phyloP scores from a whole-genome alignment of 2,113 vertebrate species.

The Pseudopipra pipra region DNA sequence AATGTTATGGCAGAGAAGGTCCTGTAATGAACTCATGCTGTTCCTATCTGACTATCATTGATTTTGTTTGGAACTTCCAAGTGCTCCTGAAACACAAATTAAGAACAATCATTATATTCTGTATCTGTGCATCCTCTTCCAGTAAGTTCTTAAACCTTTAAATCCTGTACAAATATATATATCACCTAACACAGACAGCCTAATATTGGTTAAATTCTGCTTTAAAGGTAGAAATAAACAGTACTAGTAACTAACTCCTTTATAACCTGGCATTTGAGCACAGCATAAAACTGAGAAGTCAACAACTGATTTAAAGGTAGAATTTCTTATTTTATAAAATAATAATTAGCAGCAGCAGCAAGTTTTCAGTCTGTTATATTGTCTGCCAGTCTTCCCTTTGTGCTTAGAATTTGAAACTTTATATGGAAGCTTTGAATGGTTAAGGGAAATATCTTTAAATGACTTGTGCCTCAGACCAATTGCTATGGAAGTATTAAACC shows the following conservation, averaged over 20 bases:
- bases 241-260: not conserved
- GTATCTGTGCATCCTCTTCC: not conserved
- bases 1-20: not conserved
- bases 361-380: not conserved
- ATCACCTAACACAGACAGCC: not conserved
- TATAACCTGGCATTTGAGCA: not conserved
- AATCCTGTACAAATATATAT: not conserved
- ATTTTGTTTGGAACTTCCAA: slow-evolving; percentile 16
- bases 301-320: not conserved
- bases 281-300: not conserved
- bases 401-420: not conserved
- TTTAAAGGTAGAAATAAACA: not conserved
- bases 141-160: not conserved
- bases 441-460: not conserved
- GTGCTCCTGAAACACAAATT: not conserved
- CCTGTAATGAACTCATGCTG: not conserved
- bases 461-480: not conserved
- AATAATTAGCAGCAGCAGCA: not conserved
- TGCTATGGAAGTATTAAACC: not conserved
- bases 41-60: not conserved
- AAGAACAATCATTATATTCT: not conserved
- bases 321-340: not conserved
- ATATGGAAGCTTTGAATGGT: not conserved
- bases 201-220: not conserved
- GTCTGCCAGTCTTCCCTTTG: not conserved